Evolutionary conservation across 2,797 vertebrate species (phyloP).

Genomic region (Tauraco hartlaubi): DNA sequence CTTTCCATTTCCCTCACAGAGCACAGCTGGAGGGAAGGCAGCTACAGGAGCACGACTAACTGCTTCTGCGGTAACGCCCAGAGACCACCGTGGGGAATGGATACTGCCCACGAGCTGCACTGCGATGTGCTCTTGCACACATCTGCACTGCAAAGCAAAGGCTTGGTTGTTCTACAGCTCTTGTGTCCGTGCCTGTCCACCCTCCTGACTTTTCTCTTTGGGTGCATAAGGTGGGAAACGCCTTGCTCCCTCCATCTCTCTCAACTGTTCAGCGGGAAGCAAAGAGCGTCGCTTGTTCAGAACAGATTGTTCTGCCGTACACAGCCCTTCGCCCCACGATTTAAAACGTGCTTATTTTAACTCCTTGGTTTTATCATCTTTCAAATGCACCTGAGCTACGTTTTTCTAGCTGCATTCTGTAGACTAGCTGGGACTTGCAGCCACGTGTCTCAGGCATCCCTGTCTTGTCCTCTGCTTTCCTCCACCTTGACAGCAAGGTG

Average conservation of each 20-base stretch:
- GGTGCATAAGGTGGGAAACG: accelerated
- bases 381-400: not conserved
- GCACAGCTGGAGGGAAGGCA: not conserved
- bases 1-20: not conserved
- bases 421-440: not conserved
- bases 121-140: not conserved
- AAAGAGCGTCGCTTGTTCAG: not conserved
- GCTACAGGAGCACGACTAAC: not conserved
- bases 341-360: not conserved
- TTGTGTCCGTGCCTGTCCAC: not conserved
- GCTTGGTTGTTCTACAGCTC: not conserved
- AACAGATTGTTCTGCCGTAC: not conserved
- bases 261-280: not conserved
- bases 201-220: not conserved
- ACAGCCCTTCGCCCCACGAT: accelerated
- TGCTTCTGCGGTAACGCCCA: accelerated
- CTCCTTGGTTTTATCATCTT: not conserved
- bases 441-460: not conserved
- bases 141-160: not conserved
- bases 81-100: accelerated
- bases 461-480: not conserved
- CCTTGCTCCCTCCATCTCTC: not conserved
- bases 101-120: not conserved
- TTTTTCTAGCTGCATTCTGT: not conserved
- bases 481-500: not conserved